A percentile compares a stretch with the other conserved stretches of the same genome.
These are phyloP conservation scores for Caenorhabditis japonica DNA, from an alignment of 2,888 invertebrate species.

Conservation along the genomic window DNA sequence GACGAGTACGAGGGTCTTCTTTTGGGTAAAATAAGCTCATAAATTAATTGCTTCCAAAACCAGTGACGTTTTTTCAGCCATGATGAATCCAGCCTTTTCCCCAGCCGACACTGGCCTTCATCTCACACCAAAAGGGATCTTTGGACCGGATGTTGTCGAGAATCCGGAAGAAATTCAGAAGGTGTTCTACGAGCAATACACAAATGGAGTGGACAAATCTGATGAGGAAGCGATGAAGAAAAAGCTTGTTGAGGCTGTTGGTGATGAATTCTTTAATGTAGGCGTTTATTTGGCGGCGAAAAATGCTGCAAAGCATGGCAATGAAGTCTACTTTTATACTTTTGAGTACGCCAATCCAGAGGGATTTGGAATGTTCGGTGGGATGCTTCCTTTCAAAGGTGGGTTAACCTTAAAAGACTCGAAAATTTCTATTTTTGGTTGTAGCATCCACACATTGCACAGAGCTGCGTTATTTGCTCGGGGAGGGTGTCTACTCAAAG, in stretches of 20 bases:
- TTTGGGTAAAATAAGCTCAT: constrained; percentile 54
- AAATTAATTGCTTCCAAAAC: too few species aligned
- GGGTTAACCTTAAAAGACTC: neutral
- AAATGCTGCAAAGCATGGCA: constrained; percentile 33
- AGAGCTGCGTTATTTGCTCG: constrained; percentile 63
- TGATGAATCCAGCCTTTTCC: neutral
- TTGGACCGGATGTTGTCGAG: neutral
- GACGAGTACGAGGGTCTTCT: constrained; percentile 64
- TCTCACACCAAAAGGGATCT: neutral
- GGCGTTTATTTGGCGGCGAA: constrained; percentile 34
- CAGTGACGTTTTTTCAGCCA: neutral
- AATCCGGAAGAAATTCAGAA: constrained; percentile 3
- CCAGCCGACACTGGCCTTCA: neutral
- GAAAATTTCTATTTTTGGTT: neutral
- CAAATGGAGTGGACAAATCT: neutral
- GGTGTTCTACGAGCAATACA: neutral
- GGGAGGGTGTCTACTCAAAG: constrained; percentile 57
- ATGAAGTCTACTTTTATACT: constrained; percentile 53
- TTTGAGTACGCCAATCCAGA: constrained; percentile 53
- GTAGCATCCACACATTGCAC: constrained; percentile 56
- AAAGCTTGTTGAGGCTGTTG: constrained; percentile 11
- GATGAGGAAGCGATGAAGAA: constrained; percentile 7
- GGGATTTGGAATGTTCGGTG: constrained; percentile 47
- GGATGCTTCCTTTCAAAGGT: constrained; percentile 55
- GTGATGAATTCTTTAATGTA: constrained; percentile 33